Evolutionary conservation across 2,113 vertebrate species (phyloP), one percentile per base, ranked within the genome.

Genomic region (Malaclemys terrapin): DNA sequence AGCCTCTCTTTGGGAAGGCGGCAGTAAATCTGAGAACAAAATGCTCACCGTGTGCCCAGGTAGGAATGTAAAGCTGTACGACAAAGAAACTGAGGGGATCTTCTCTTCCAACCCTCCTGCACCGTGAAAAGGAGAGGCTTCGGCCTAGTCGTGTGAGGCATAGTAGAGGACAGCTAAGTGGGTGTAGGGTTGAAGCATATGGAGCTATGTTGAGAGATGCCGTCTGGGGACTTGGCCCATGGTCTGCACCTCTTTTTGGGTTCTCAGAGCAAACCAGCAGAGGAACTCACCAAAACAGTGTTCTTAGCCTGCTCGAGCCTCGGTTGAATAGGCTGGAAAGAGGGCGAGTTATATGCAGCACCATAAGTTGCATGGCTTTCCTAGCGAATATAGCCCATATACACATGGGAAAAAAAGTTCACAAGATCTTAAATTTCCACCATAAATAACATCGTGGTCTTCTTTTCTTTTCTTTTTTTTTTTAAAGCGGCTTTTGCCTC

Each of bases 401-500:
- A 20, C 19, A 29, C 38, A 20, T 38, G 19, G 25, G 25, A 19
- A 69, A 27, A 27, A 62, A 88, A 31, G 25, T 49, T 82, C 52
- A 80, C 38, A 20, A 80, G 79, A 19, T 82, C 75, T 57, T 20
- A 81, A 80, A 87, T 72, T 13, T 35, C 22, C 31, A 47, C 38
- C 62, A 6, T 27, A 72, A 96, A 59, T 45, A 82, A 42, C 8
- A 53, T 24, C 8, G 19, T 1, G 25, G 31, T 59, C 7, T 69
- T 50, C 13, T 50, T 50, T 50, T 50, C 11, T 50, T 50, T 29
- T 72, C 25, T 35, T 19, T 24, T 5, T 29, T 72, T 31, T 35
- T 19, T 24, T 5, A n/a, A 47, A 56, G 1, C 0, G 29, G 0
- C 1, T 90, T 86, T 76, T 84, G 24, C 11, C 14, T 4, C 2